Conservation (phyloP, 1,140 invertebrate genomes). For the Diploscapter pachys region DNA sequence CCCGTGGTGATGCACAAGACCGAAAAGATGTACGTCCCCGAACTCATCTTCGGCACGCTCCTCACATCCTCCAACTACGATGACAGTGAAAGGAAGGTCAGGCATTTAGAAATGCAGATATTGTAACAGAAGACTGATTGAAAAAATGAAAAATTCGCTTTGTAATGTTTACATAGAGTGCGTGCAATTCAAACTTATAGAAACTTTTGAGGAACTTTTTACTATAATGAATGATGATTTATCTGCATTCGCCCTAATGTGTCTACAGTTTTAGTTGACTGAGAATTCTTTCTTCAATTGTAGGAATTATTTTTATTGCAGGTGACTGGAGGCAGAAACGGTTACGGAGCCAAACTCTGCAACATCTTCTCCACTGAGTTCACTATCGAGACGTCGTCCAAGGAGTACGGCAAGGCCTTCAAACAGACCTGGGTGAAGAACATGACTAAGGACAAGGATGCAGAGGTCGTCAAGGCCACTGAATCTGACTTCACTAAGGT, state of each 20-base stretch:
- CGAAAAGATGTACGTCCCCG: constrained; percentile 98
- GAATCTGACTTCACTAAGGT: constrained; percentile 86
- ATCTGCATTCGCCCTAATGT: no score
- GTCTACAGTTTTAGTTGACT: constrained; percentile 59
- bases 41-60: constrained; percentile 98
- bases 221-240: no score
- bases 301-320: constrained; percentile 56
- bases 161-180: no score
- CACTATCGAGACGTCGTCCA: constrained; percentile 85
- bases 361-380: constrained; percentile 98
- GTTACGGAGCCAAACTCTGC: constrained; percentile 97
- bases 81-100: constrained; percentile 86
- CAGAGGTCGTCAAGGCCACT: constrained; percentile 71
- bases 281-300: no score
- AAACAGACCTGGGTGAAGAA: constrained; percentile 90
- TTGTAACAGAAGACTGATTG: no score
- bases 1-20: constrained; percentile 94
- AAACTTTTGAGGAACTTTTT: no score
- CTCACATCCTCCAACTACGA: constrained; percentile 99
- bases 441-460: constrained; percentile 86
- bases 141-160: no score
- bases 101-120: no score
- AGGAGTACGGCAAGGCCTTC: constrained; percentile 80
- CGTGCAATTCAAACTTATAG: no score
- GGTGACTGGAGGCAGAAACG: constrained; percentile 87